Base-by-base conservation (phyloP, 2,888 invertebrate genomes). In the Macrophya alboannulata region DNA sequence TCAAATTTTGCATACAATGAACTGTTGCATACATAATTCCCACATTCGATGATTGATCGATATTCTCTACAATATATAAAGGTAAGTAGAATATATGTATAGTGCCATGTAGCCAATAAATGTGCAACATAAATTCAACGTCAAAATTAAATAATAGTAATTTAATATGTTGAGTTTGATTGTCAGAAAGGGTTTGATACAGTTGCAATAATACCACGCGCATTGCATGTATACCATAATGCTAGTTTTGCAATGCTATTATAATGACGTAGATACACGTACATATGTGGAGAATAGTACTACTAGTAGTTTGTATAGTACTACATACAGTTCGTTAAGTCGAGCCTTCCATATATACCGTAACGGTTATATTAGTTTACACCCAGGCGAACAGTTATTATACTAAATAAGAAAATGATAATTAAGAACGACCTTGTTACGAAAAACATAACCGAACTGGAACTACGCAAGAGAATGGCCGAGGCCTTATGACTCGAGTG, bases 391-490 rank as follows among this genome's bases (percentile, higher is more conserved):
- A 48, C 76, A 3, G 48, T 76, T 48, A 48, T 76, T 76, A 65
- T 65, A 76, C 25, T 25, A 21, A 76, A 48, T 76, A 48, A 10
- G 48, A 76, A 76, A 76, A 76, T 76, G 48, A 76, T 76, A 48
- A 76, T 45, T 48, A 48, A 76, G n/a, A 76, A 76, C 76, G 76
- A 76, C 76, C 76, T 76, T 76, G 76, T 76, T 76, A 76, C 43
- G 76, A 25, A 76, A 71, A 43, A 15, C 21, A 10, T 21, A 51
- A 8, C 76, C n/a, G 17, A 48, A 76, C 25, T 40, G 25, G 21
- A 48, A 10, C 76, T 10, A 48, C 48, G 25, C 3, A 31, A 76
- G 76, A 48, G 43, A 43, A 43, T 31, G 40, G 25, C n/a, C 43
- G n/a, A 37, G 37, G 37, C 37, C 37, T 40, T 31, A 31, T 31